Base-by-base conservation (phyloP, 2,888 invertebrate genomes). In the Latrodectus hesperus region DNA sequence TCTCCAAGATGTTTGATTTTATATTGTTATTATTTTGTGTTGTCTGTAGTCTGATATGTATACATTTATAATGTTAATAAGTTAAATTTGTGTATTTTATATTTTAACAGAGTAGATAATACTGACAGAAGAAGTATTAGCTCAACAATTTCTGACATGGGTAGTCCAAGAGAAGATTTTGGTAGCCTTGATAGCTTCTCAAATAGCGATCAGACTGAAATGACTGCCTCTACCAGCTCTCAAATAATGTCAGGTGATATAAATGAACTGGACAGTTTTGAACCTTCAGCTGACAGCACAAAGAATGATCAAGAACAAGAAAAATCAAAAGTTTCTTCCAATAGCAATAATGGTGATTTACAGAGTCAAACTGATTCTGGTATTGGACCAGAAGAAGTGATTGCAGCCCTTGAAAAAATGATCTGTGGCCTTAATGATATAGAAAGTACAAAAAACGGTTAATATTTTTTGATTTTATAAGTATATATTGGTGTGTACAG, bases 341-440 rank as follows among this genome's bases (percentile, higher is more conserved):
- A 26, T 26, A 70, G 52, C 38, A 84, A 84, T 79, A 78, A 81
- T 68, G 79, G 71, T 9, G 82, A 73, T 53, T 12, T 78, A 51
- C 86, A 89, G 55, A 88, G 86, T 65, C 89, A 89, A 67, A 80
- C 89, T 26, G 89, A 89, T 87, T 90, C 90, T 26, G 90, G 90
- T 12, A 89, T 90, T 74, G 90, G 90, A 26, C 90, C 90, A 9
- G 90, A 90, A 75, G 90, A 90, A 84, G 89, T 90, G 12, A 81
- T 86, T 16, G 90, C 90, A 55, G 90, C 90, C 12, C 84, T 90
- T n/a, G 90, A 90, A 64, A 89, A 87, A 70, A 90, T 89, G 89
- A 90, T 90, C 11, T 76, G 87, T 86, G 89, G 88, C 70, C 86
- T 90, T 68, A 87, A 89, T 87, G 87, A 89, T 26, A 78, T 84